Conservation (phyloP, 2,888 invertebrate species). For the Caenorhabditis parvicauda region DNA sequence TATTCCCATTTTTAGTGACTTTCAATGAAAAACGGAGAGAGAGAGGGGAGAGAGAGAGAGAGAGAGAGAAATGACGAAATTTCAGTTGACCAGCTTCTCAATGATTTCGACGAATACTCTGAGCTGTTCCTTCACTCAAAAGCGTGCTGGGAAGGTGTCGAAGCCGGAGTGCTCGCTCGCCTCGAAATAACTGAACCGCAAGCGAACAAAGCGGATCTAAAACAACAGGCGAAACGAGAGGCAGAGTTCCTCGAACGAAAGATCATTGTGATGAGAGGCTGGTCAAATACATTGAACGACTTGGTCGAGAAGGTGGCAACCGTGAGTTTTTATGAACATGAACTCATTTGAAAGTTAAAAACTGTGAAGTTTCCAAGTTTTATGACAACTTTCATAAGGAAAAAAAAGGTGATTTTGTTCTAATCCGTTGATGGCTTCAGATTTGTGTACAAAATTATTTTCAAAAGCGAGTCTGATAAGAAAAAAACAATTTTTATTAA, state of each 20-base stretch:
- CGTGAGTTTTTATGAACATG: conserved; percentile 2
- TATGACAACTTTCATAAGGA: neutral
- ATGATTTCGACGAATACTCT: conserved; percentile 15
- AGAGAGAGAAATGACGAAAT: no score
- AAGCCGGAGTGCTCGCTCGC: neutral
- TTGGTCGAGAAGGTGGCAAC: conserved; percentile 12
- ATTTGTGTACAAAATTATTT: neutral
- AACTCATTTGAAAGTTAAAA: neutral
- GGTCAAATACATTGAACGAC: conserved; percentile 79
- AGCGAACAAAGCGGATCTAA: no score
- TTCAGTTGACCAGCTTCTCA: no score
- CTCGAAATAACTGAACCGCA: neutral
- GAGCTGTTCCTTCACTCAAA: conserved; percentile 17
- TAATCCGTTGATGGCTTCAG: neutral
- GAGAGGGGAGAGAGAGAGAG: no score
- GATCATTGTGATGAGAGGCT: conserved; percentile 66
- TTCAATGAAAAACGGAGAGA: no score
- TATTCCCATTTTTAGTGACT: no score
- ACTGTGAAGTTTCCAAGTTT: neutral
- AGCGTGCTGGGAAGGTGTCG: conserved; percentile 10
- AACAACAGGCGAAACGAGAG: no score
- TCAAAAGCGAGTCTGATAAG: neutral
- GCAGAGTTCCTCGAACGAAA: conserved; percentile 6
- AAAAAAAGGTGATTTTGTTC: neutral
- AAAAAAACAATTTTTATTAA: neutral